phyloP scores from a whole-genome alignment of 2,113 vertebrate species.

The Eublepharis macularius region DNA sequence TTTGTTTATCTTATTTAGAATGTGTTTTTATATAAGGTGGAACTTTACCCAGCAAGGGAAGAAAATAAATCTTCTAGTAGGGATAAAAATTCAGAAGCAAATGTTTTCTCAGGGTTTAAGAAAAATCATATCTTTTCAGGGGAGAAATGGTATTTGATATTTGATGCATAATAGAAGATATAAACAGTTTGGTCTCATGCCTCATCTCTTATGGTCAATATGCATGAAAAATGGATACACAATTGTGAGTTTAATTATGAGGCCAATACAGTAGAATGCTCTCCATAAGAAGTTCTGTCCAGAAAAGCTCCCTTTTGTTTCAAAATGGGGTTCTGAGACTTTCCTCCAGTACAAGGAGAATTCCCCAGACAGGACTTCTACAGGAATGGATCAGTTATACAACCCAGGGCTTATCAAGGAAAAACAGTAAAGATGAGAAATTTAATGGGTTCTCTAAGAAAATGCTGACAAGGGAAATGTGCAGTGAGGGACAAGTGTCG shows the following conservation, averaged over 20 bases:
- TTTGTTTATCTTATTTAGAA: not conserved
- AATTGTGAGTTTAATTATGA: too few relatives aligned
- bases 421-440: too few relatives aligned
- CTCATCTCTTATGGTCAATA: not conserved
- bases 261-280: too few relatives aligned
- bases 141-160: not conserved
- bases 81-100: not conserved
- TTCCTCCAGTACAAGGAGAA: too few relatives aligned
- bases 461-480: not conserved
- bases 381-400: too few relatives aligned
- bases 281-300: too few relatives aligned
- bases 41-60: accelerated
- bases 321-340: too few relatives aligned
- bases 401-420: too few relatives aligned
- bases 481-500: not conserved
- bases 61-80: accelerated
- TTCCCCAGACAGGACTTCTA: too few relatives aligned
- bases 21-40: accelerated
- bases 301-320: too few relatives aligned
- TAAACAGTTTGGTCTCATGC: not conserved
- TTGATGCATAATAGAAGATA: too few relatives aligned
- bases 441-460: too few relatives aligned
- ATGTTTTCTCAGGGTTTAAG: not conserved
- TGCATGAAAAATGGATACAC: not conserved
- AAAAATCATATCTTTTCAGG: not conserved